phyloP scores from a whole-genome alignment of 2,113 vertebrate species.

The Drymodes brunneopygia region DNA sequence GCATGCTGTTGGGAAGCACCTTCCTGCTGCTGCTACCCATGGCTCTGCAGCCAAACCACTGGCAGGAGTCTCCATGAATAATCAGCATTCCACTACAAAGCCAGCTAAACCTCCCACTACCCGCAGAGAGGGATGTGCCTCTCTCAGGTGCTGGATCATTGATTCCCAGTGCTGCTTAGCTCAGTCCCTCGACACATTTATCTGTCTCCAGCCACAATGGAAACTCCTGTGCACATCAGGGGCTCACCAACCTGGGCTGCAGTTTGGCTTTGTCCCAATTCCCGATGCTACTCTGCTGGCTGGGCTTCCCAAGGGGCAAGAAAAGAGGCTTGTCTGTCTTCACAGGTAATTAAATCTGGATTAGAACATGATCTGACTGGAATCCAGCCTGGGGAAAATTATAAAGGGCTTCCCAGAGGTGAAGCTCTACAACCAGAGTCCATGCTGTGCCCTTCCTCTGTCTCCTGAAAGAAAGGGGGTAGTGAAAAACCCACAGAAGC shows the following conservation, averaged over 20 bases:
- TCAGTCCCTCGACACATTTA: not conserved
- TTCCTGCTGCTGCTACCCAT: not conserved
- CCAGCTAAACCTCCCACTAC: not conserved
- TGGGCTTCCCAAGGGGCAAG: slow-evolving; percentile 1
- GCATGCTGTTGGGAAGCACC: not conserved
- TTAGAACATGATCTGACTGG: not conserved
- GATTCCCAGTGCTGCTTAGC: not conserved
- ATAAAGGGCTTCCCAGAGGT: not conserved
- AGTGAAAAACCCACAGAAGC: not conserved
- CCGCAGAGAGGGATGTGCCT: not conserved
- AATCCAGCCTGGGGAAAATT: not conserved
- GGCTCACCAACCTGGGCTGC: not conserved
- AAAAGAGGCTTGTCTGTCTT: slow-evolving; percentile 22
- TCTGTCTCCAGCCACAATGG: not conserved
- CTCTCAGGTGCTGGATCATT: not conserved
- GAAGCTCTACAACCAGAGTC: not conserved
- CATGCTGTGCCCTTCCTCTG: not conserved
- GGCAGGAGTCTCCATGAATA: not conserved
- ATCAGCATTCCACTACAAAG: not conserved
- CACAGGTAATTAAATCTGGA: slow-evolving; percentile 33
- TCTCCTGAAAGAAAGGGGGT: not conserved
- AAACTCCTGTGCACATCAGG: not conserved
- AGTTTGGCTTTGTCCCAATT: not conserved
- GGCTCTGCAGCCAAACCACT: not conserved
- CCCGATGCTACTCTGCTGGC: not conserved